phyloP scores from a whole-genome alignment of 2,113 vertebrate genomes.

The human (Homo sapiens) region GRCh38 chr2:65829501-65830000 shows the following conservation, averaged over 20 bases:
- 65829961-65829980: neutral
- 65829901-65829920: neutral
- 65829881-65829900: neutral
- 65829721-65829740: conserved; percentile 46
- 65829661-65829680: conserved; percentile 72
- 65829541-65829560: conserved; percentile 69
- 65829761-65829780: conserved; percentile 52
- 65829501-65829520: conserved; percentile 50
- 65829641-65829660: conserved; percentile 73
- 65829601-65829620: conserved; percentile 69
- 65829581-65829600: conserved; percentile 66
- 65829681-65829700: conserved; percentile 65
- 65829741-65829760: conserved; percentile 69
- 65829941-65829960: neutral
- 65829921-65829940: neutral
- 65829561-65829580: conserved; percentile 67
- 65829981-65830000: neutral
- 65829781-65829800: conserved; percentile 55
- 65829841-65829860: conserved; percentile 7
- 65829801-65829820: conserved; percentile 44
- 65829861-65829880: neutral
- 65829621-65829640: conserved; percentile 72
- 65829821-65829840: conserved; percentile 36
- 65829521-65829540: conserved; percentile 68
- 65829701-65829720: conserved; percentile 65